Evolutionary conservation across 2,113 vertebrate species (phyloP), one percentile per base, ranked within the genome.

Genomic region (Vulpes lagopus): DNA sequence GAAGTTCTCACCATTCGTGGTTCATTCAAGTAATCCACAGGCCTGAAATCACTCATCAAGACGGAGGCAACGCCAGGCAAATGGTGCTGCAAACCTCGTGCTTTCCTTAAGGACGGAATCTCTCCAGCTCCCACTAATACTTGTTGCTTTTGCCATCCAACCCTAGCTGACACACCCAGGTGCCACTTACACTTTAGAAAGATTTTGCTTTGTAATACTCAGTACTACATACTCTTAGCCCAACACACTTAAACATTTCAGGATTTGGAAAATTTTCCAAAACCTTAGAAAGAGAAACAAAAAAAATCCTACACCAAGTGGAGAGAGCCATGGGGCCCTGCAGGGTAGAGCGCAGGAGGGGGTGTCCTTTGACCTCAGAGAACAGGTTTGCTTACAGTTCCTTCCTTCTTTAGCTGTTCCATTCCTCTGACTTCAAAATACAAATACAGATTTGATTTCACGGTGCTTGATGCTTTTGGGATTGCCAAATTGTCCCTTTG

Each of bases 381-480:
- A 76, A 55, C 0, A 12, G 16, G 80, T 12, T 64, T 60, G 17
- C 81, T 74, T 20, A 8, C 11, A 5, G 23, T 57, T 64, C 76
- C 79, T 94, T 92, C 69, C 53, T 85, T 65, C 60, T 55, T 79
- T 5, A 19, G 62, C 57, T 10, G 5, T 32, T 81, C 67, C 51
- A n/a, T 22, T 53, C 65, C 60, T 89, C 89, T 43, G 91, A 82
- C 91, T 91, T 84, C 67, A 84, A 95, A 88, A 87, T 51, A 73
- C 80, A 95, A 80, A 73, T 1, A 12, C 43, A 90, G 80, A 74
- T 76, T 74, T 86, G 64, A 95, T 96, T 95, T 97, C 71, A 20
- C 30, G 20, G 38, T 59, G 97, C 91, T 98, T 98, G 92, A 74
- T 96, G 80, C 87, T 95, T 98, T 43, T 81, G 94, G 85, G 97